Conservation (phyloP, 37 sponge, comb jelly and placozoan species). For the Bolinopsis microptera region DNA sequence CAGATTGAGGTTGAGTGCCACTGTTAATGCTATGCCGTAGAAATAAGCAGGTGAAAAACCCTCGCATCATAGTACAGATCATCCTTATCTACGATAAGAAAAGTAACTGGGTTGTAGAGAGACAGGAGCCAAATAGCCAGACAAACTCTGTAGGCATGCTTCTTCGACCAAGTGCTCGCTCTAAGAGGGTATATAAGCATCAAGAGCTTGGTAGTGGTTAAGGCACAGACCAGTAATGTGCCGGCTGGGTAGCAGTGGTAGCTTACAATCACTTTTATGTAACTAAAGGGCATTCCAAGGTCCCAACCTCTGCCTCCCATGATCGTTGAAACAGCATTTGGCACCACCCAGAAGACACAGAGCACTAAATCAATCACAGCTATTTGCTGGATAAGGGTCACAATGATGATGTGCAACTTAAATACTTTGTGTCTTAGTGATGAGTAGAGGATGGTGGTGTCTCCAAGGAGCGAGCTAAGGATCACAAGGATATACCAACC, state of each 20-base stretch:
- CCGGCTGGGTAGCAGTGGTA: constrained; percentile 18
- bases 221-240: neutral
- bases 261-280: neutral
- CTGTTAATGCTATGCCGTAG: too few relatives aligned
- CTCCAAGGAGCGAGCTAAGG: neutral
- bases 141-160: neutral
- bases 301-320: constrained; percentile 6
- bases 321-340: neutral
- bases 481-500: neutral
- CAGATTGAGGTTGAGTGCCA: too few relatives aligned
- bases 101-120: neutral
- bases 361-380: neutral
- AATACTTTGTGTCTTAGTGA: neutral
- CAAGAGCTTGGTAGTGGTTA: neutral
- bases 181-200: neutral
- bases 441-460: neutral
- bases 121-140: neutral
- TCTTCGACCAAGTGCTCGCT: neutral
- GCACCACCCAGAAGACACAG: neutral
- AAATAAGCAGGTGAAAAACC: too few relatives aligned
- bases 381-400: neutral
- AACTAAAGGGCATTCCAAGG: neutral
- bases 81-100: neutral
- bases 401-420: neutral
- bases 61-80: constrained; percentile 10